Base-by-base conservation (phyloP, 2,113 vertebrate species). In the Girardinichthys multiradiatus region DNA sequence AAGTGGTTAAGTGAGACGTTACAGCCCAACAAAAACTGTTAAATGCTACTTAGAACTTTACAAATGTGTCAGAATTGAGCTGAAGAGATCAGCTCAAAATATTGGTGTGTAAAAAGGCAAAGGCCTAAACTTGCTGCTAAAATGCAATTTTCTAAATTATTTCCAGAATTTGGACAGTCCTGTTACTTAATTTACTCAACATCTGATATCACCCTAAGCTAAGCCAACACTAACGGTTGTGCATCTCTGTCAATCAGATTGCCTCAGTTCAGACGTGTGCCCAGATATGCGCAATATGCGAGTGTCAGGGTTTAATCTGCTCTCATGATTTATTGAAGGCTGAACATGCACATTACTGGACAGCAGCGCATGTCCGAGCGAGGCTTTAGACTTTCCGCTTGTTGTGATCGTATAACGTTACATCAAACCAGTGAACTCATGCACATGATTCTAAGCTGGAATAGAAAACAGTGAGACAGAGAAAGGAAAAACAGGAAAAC, bases 391-490 rank as follows among this genome's bases (percentile, higher is more conserved):
- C 33, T 64, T 37, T 57, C 4, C 62, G 24, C 4, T 0, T 2
- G 2, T 30, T 67, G 51, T 63, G 58, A 70, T 60, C 24, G 26
- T 17, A 39, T 19, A 8, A 33, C 14, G 6, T 19, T 51, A 59
- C 24, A 70, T n/a, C 31, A 9, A 28, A 30, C n/a, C 29, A 63
- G 42, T 10, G 68, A 58, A 63, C 4, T 60, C 74, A 59, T 75
- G 57, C 51, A 80, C 59, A 65, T 14, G 57, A 68, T 48, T 70
- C 45, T 54, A 37, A 21, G 62, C 29, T 26, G 35, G 64, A 58
- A 26, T 59, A 66, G 7, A 76, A 29, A 59, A 29, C 7, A 54
- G 9, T 74, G 14, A 69, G 24, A 76, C 9, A 58, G 21, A 74
- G 4, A 30, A 59, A n/a, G 33, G 37, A 62, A 6, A 9, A 64